Conservation (phyloP, 1,140 invertebrate genomes). For the Diprion similis region DNA sequence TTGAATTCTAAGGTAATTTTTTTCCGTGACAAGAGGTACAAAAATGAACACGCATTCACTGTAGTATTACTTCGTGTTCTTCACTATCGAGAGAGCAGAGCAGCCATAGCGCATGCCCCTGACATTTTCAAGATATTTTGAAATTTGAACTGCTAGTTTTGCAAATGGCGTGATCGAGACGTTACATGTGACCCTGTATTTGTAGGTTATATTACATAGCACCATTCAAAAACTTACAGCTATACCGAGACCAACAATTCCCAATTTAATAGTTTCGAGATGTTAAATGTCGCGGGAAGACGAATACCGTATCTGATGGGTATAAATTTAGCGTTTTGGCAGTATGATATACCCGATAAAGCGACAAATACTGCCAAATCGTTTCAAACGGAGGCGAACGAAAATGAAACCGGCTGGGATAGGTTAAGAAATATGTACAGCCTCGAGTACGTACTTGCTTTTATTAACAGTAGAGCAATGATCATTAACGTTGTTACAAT, state of each 20-base stretch:
- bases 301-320: not conserved
- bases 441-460: slow-evolving; percentile 26
- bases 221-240: not conserved
- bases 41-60: no score
- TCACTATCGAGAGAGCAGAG: no score
- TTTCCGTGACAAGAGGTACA: no score
- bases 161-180: not conserved
- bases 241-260: not conserved
- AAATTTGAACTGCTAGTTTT: not conserved
- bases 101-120: no score
- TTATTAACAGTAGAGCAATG: not conserved
- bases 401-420: slow-evolving; percentile 23
- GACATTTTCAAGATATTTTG: no score
- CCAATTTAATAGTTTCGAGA: not conserved
- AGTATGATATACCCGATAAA: not conserved
- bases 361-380: not conserved
- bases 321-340: not conserved
- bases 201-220: not conserved
- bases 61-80: no score
- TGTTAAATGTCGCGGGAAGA: not conserved
- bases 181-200: not conserved
- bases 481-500: no score
- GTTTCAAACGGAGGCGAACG: not conserved
- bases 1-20: no score
- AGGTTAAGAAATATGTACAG: slow-evolving; percentile 30